These are phyloP conservation scores for Lasioglossum baleicum DNA, from an alignment of 1,140 invertebrate genomes.

Conservation along the genomic window DNA sequence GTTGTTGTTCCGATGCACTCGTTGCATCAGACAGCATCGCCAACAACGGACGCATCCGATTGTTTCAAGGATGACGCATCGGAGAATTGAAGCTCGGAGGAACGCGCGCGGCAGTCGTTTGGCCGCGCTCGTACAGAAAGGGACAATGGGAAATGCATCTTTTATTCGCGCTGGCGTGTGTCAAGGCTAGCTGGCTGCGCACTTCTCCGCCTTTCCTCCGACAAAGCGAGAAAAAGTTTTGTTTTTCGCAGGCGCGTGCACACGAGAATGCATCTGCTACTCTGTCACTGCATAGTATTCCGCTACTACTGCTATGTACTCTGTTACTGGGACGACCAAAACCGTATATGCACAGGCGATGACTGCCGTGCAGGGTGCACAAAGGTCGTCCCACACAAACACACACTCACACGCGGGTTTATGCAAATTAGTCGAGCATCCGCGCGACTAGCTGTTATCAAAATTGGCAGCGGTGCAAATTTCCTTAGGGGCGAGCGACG, in stretches of 20 bases:
- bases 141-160: conserved; percentile 46
- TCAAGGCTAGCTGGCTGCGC: conserved; percentile 41
- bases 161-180: conserved; percentile 43
- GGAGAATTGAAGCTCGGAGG: conserved; percentile 30
- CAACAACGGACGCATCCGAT: neutral
- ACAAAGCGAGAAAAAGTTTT: conserved; percentile 18
- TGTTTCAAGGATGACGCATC: conserved; percentile 23
- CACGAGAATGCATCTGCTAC: neutral
- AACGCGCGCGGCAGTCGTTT: conserved; percentile 9
- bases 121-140: conserved; percentile 10
- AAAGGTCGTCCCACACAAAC: neutral
- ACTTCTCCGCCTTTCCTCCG: neutral
- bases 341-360: neutral
- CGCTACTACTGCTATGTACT: neutral
- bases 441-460: neutral
- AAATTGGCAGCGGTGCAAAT: neutral
- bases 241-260: neutral
- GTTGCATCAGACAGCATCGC: neutral
- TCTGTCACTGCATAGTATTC: too few relatives aligned
- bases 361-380: neutral
- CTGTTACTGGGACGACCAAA: too few relatives aligned
- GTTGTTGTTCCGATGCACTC: too few relatives aligned
- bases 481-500: neutral
- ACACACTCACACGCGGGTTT: neutral
- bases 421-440: conserved; percentile 23